Base-by-base conservation (phyloP, 2,113 vertebrate genomes). In the Brachyhypopomus occidentalis region DNA sequence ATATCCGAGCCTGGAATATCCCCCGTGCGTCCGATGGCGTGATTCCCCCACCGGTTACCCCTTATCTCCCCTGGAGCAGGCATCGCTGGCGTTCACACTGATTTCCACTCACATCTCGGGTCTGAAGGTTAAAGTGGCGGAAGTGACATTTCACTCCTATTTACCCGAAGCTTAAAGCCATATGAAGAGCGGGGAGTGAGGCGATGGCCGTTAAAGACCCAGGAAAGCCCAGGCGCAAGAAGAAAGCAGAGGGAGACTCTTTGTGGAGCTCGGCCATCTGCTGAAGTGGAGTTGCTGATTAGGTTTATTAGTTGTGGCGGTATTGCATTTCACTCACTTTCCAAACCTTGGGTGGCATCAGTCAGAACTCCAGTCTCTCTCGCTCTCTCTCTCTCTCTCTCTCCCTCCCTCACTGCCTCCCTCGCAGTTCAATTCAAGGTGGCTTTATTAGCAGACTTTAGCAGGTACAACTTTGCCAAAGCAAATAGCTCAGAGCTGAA, bases 291-390 rank as follows among this genome's bases (percentile, higher is more conserved):
- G 83, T 88, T 85, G 85, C 87, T 72, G 87, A 86, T 85, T 87
- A 88, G 87, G 81, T 84, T 85, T 87, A 88, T 88, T 87, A 55
- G 70, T 85, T 72, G 84, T 85, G 87, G 86, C 89, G 88, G 87
- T 86, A 77, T 88, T 88, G 85, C 84, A 89, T 89, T 88, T 88
- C 89, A 88, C 30, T 86, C 88, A 88, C 89, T 88, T 90, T 69
- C 85, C 88, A 88, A 85, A 86, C 83, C 82, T 52, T 79, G 55
- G 83, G 85, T 87, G 76, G 30, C 30, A 30, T 30, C 30, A 30
- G 30, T 30, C 30, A 30, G 30, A 30, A 84, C 84, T 83, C 63
- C 88, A 85, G 82, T 86, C 78, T 62, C 56, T 34, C 55, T 25
- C 55, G 45, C 34, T 71, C 66, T 71, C 16, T 58, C 25, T 23